Conservation (phyloP, 1,140 invertebrate species). For the Drosophila ohnishii region DNA sequence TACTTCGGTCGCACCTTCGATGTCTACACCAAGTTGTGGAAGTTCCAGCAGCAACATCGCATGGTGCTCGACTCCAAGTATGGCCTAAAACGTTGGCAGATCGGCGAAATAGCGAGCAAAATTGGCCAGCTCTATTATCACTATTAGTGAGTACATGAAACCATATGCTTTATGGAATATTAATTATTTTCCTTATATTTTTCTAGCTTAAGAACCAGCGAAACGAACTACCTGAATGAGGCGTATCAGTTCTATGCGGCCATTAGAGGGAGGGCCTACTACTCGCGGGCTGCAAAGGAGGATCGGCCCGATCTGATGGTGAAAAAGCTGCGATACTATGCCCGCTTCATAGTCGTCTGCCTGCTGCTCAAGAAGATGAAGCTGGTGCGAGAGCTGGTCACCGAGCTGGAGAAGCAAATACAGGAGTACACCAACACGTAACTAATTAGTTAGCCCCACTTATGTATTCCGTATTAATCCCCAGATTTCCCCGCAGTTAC, state of each 20-base stretch:
- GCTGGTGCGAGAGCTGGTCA: slow-evolving; percentile 94
- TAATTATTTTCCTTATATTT: neutral
- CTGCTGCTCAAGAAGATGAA: slow-evolving; percentile 97
- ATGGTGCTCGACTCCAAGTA: slow-evolving; percentile 96
- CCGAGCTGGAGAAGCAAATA: slow-evolving; percentile 95
- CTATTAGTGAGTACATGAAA: slow-evolving; percentile 92
- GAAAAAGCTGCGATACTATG: slow-evolving; percentile 98
- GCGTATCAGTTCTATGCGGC: slow-evolving; percentile 98
- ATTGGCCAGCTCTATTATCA: slow-evolving; percentile 99
- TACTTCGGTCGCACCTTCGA: slow-evolving; percentile 99
- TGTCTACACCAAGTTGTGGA: slow-evolving; percentile 99
- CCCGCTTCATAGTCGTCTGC: slow-evolving; percentile 98
- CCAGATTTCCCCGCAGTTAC: slow-evolving; percentile 84
- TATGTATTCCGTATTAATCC: slow-evolving; percentile 29
- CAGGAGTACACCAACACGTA: slow-evolving; percentile 95
- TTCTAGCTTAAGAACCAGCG: slow-evolving; percentile 94
- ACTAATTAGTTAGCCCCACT: slow-evolving; percentile 31
- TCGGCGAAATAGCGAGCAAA: slow-evolving; percentile 99
- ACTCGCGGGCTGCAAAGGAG: slow-evolving; percentile 96
- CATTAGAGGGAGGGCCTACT: slow-evolving; percentile 96
- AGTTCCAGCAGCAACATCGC: slow-evolving; percentile 98
- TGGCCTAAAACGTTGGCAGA: slow-evolving; percentile 98
- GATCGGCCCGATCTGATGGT: slow-evolving; percentile 98
- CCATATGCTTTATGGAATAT: accelerated
- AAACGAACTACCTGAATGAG: slow-evolving; percentile 97